Evolutionary conservation across 2,888 invertebrate species (phyloP).

Genomic region (Pocota personata): DNA sequence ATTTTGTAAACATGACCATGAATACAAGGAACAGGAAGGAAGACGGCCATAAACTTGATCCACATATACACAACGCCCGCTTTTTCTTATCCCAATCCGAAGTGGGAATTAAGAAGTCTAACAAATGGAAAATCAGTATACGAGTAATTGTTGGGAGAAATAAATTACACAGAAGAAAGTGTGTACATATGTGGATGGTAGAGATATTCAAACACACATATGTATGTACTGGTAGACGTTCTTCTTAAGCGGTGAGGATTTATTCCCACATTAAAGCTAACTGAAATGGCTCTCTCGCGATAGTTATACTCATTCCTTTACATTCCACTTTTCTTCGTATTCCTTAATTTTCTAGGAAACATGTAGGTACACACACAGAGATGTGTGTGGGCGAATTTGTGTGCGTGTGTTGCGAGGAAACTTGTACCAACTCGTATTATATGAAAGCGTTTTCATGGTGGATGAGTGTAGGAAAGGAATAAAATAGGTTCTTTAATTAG

Average conservation of each 20-base stretch:
- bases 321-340: background rate
- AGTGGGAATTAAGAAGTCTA: constrained; percentile 62
- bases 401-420: background rate
- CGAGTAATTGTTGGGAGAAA: constrained; percentile 48
- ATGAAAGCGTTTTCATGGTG: background rate
- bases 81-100: background rate
- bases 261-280: constrained; percentile 51
- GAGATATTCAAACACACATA: background rate
- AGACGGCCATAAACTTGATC: constrained; percentile 38
- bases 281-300: constrained; percentile 32
- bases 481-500: constrained; percentile 23
- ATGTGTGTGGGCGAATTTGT: background rate
- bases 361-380: too few species aligned
- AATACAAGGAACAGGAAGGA: constrained; percentile 3
- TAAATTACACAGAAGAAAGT: constrained; percentile 31
- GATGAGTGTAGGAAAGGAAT: background rate
- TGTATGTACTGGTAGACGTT: background rate
- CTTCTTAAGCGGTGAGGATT: constrained; percentile 28
- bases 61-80: background rate
- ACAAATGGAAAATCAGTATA: constrained; percentile 64
- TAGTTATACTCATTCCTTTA: constrained; percentile 25
- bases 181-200: background rate
- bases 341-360: background rate
- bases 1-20: constrained; percentile 36
- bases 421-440: background rate